A percentile compares a stretch with the other conserved stretches of the same genome.
phyloP scores from a whole-genome alignment of 2,113 vertebrate species.

The Larimichthys polyactis region DNA sequence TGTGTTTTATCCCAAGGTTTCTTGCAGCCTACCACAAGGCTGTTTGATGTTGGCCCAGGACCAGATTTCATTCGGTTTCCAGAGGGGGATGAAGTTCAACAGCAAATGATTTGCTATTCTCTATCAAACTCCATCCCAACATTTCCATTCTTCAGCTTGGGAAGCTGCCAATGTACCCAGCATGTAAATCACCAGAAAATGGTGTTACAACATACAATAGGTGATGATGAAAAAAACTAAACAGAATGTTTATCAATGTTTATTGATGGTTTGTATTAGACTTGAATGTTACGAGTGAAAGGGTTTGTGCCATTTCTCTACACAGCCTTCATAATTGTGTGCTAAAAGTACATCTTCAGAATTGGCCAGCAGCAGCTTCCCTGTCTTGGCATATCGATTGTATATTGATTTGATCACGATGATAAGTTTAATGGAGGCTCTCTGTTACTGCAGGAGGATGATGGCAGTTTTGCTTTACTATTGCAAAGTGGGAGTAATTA shows the following conservation, averaged over 20 bases:
- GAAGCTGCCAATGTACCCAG: slow-evolving; percentile 24
- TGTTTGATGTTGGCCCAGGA: slow-evolving; percentile 78
- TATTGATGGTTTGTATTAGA: slow-evolving; percentile 9
- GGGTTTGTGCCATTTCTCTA: not conserved
- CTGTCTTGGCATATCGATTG: slow-evolving; percentile 16
- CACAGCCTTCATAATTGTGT: not conserved
- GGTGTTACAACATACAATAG: slow-evolving; percentile 6
- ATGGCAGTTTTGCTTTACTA: slow-evolving; percentile 31
- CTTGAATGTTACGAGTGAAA: not conserved
- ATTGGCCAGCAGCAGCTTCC: not conserved
- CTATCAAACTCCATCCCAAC: slow-evolving; percentile 64
- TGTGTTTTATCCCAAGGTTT: slow-evolving; percentile 72
- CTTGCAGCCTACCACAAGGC: slow-evolving; percentile 65
- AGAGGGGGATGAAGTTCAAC: slow-evolving; percentile 68
- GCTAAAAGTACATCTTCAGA: slow-evolving; percentile 27
- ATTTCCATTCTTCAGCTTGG: slow-evolving; percentile 40
- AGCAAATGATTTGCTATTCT: slow-evolving; percentile 75
- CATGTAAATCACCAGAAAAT: slow-evolving; percentile 32
- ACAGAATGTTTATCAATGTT: slow-evolving; percentile 19
- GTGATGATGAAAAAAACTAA: not conserved
- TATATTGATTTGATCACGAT: slow-evolving; percentile 44
- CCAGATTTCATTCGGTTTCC: slow-evolving; percentile 63
- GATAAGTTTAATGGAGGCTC: slow-evolving; percentile 39
- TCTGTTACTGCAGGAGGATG: slow-evolving; percentile 9
- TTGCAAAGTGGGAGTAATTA: slow-evolving; percentile 42